Evolutionary conservation across 1,140 invertebrate species (phyloP).

Genomic region (Drosophila azteca): DNA sequence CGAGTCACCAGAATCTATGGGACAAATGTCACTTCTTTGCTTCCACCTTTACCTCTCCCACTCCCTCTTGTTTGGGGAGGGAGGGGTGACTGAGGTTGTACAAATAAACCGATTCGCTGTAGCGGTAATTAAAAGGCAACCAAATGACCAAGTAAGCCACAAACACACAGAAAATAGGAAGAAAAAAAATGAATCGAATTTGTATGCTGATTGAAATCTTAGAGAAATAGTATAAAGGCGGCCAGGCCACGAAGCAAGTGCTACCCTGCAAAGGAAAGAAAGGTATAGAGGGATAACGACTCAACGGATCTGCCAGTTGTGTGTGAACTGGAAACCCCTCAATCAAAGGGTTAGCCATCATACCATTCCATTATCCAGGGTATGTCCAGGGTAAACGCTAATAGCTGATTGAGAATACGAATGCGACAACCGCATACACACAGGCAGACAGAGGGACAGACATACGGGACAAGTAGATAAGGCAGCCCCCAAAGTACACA

Average conservation of each 20-base stretch:
- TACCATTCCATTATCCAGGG: not conserved
- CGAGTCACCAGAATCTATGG: conserved; percentile 26
- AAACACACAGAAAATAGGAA: conserved; percentile 29
- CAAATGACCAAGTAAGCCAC: conserved; percentile 76
- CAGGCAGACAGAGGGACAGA: not conserved
- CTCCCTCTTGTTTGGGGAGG: no score
- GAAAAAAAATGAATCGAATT: not conserved
- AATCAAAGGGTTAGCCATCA: no score
- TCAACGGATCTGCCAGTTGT: not conserved
- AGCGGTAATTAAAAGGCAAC: conserved; percentile 82
- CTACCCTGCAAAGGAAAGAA: conserved; percentile 1
- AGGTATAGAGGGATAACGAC: not conserved
- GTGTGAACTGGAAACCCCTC: no score
- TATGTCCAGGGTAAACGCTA: conserved; percentile 39
- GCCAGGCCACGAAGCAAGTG: not conserved
- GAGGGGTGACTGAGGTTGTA: conserved; percentile 27
- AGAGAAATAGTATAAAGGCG: conserved; percentile 36
- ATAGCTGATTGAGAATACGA: conserved; percentile 50
- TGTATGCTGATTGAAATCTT: conserved; percentile 62
- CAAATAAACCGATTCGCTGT: conserved; percentile 74
- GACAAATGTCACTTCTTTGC: conserved; percentile 47
- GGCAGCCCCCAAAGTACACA: conserved; percentile 9
- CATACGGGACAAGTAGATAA: conserved; percentile 22
- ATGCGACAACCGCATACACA: conserved; percentile 29
- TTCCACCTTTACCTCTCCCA: no score